These are phyloP conservation scores for Phoeniculus purpureus DNA, from an alignment of 2,797 vertebrate species.

Conservation along the genomic window DNA sequence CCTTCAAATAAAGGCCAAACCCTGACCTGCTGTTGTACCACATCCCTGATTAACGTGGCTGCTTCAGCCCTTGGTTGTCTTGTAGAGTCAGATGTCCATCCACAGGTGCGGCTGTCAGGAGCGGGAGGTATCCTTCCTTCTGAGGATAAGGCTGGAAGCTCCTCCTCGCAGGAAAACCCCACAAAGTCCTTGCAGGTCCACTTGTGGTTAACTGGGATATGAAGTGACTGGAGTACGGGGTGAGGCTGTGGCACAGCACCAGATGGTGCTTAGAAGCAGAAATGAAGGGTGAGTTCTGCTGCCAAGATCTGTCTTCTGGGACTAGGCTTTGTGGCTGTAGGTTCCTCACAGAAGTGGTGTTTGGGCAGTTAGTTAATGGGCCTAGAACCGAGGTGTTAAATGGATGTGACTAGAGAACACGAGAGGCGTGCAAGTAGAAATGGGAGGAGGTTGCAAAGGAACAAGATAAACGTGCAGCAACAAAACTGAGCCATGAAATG, in stretches of 20 bases:
- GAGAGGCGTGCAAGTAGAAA: not conserved
- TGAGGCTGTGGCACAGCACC: too few relatives aligned
- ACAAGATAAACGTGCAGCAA: not conserved
- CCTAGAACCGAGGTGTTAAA: not conserved
- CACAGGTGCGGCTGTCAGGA: not conserved
- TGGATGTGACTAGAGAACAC: fast-evolving
- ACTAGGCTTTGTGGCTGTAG: not conserved
- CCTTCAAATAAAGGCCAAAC: conserved; percentile 67
- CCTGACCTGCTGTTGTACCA: not conserved
- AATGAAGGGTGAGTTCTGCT: fast-evolving
- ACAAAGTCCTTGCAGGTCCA: too few relatives aligned
- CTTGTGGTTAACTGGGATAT: too few relatives aligned
- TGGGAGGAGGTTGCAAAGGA: fast-evolving
- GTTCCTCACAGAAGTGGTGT: fast-evolving
- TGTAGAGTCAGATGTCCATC: fast-evolving
- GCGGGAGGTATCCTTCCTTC: not conserved
- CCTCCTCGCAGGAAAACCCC: not conserved
- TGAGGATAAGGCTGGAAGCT: not conserved
- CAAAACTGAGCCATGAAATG: fast-evolving
- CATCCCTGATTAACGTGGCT: not conserved
- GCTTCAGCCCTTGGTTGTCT: not conserved
- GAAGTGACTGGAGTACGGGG: too few relatives aligned
- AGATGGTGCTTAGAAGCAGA: not conserved
- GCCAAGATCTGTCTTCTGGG: not conserved
- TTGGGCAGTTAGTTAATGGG: not conserved